These are phyloP conservation scores for Procambarus virginalis DNA, from an alignment of 1,140 invertebrate genomes.

Conservation along the genomic window DNA sequence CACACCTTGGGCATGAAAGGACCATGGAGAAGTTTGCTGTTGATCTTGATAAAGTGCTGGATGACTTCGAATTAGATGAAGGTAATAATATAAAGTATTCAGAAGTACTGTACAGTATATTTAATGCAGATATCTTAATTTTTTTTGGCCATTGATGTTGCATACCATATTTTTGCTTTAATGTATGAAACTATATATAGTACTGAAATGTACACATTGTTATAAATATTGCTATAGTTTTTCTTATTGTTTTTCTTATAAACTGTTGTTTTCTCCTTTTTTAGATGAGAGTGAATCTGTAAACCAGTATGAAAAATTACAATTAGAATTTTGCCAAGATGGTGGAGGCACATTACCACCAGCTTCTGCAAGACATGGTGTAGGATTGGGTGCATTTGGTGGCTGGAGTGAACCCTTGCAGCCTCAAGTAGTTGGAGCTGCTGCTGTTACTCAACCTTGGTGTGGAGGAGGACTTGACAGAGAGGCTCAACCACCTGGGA, in stretches of 20 bases:
- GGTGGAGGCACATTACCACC: conserved; percentile 20
- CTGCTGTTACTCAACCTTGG: conserved; percentile 10
- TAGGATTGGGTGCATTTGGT: conserved; percentile 52
- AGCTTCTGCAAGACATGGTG: conserved; percentile 18
- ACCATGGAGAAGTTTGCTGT: conserved; percentile 84
- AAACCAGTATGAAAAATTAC: conserved; percentile 49
- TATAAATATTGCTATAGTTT: too few relatives aligned
- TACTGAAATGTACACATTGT: too few relatives aligned
- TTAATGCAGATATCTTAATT: neutral
- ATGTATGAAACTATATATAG: too few relatives aligned
- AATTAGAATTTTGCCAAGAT: conserved; percentile 48
- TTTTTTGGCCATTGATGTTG: too few relatives aligned
- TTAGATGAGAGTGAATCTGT: conserved; percentile 56
- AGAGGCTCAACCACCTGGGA: conserved; percentile 47
- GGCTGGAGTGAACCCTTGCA: conserved; percentile 64
- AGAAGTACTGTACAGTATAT: neutral
- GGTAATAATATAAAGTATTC: conserved; percentile 73
- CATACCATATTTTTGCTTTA: too few relatives aligned
- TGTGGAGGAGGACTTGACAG: conserved; percentile 18
- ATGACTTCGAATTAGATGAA: conserved; percentile 89
- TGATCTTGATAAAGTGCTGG: conserved; percentile 90
- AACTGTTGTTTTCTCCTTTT: neutral
- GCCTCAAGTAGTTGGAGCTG: conserved; percentile 33
- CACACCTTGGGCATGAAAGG: conserved; percentile 20
- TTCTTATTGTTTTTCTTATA: too few relatives aligned